A percentile compares a stretch with the other conserved stretches of the same genome.
These are phyloP conservation scores for Sapayoa aenigma DNA, from an alignment of 2,113 vertebrate species.

Conservation along the genomic window DNA sequence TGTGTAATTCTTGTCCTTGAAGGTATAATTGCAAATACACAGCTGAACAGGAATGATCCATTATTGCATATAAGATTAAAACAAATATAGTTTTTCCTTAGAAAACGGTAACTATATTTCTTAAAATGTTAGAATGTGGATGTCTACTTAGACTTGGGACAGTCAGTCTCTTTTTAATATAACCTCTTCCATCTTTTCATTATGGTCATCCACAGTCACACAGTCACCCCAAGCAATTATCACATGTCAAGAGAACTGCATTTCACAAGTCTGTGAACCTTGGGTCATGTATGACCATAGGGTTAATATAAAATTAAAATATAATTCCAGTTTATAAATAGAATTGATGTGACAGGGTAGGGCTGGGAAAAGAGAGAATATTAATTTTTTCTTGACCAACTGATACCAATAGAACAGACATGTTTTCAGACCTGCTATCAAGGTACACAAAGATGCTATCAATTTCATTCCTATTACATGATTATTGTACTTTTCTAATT, in stretches of 20 bases:
- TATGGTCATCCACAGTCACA: fast-evolving
- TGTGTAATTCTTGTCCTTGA: not conserved
- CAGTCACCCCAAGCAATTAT: not conserved
- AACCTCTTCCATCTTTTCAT: not conserved
- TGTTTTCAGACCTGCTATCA: not conserved
- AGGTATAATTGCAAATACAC: not conserved
- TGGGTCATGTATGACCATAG: not conserved
- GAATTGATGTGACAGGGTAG: not conserved
- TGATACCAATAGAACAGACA: not conserved
- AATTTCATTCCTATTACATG: not conserved
- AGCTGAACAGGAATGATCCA: not conserved
- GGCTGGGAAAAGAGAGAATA: not conserved
- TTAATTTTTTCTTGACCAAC: not conserved
- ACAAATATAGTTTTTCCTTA: not conserved
- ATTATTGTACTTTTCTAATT: not conserved
- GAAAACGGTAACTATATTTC: not conserved
- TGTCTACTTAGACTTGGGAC: not conserved
- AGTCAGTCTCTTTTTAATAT: not conserved
- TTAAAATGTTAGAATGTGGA: not conserved
- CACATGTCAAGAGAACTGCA: not conserved
- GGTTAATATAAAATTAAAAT: not conserved
- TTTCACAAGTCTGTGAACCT: not conserved
- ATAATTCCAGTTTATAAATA: not conserved
- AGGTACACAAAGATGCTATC: not conserved
- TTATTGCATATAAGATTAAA: not conserved